These are phyloP conservation scores for Lomographa bimaculata DNA, from an alignment of 2,888 invertebrate genomes.

Conservation along the genomic window DNA sequence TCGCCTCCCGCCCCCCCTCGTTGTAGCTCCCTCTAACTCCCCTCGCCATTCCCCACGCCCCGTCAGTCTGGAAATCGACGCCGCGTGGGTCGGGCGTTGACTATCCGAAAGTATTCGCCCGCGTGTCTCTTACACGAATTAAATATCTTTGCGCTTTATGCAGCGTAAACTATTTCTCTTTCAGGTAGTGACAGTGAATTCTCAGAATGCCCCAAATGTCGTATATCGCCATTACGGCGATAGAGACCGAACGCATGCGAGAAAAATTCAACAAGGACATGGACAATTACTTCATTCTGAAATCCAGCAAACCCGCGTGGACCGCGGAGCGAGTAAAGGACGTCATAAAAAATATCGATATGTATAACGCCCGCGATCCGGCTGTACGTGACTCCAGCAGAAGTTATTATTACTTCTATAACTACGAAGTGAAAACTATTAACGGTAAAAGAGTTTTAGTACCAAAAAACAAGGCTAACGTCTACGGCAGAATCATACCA, in stretches of 20 bases:
- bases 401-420: slow-evolving; percentile 4
- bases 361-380: background rate
- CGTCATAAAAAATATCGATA: slow-evolving; percentile 5
- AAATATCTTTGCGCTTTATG: too few species aligned
- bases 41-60: background rate
- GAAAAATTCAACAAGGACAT: slow-evolving; percentile 2
- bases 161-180: too few species aligned
- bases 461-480: background rate
- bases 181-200: too few species aligned
- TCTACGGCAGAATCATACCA: slow-evolving; percentile 17
- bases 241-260: slow-evolving; percentile 3
- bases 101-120: too few species aligned
- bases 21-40: background rate
- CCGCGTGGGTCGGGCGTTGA: background rate
- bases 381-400: background rate
- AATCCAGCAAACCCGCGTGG: too few species aligned
- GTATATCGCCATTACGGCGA: background rate
- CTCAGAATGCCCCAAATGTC: slow-evolving; percentile 1
- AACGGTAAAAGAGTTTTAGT: slow-evolving; percentile 6
- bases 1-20: background rate
- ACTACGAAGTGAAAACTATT: slow-evolving; percentile 1
- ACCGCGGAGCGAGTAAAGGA: background rate
- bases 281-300: background rate
- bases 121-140: too few species aligned
- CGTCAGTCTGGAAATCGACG: slow-evolving; percentile 1